phyloP scores from a whole-genome alignment of 2,113 vertebrate genomes.

The Centropus unirufus region DNA sequence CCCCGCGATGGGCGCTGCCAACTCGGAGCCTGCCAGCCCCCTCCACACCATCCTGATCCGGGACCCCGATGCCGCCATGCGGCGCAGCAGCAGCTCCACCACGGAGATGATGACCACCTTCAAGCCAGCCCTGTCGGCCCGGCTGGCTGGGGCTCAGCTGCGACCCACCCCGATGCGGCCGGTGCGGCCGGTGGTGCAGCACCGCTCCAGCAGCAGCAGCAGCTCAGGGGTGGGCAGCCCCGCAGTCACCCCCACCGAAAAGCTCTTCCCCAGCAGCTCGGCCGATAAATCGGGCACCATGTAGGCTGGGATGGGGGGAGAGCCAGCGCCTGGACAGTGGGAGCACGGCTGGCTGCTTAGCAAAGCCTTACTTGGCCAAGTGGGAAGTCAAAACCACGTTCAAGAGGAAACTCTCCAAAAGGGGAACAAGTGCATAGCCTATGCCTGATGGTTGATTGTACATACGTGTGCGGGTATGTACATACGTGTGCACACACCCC shows the following conservation, averaged over 20 bases:
- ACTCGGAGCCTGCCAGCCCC: slow-evolving; percentile 93
- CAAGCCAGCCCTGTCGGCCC: slow-evolving; percentile 90
- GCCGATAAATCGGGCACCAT: slow-evolving; percentile 92
- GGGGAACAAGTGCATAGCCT: neutral
- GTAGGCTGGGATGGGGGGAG: slow-evolving; percentile 55
- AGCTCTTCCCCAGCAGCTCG: slow-evolving; percentile 88
- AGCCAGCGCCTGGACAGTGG: neutral
- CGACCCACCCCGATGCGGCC: slow-evolving; percentile 89
- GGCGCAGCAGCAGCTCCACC: slow-evolving; percentile 93
- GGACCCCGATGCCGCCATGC: slow-evolving; percentile 93
- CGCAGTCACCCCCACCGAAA: slow-evolving; percentile 93
- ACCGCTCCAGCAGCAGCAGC: slow-evolving; percentile 95
- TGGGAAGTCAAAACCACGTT: neutral
- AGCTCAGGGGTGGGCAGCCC: slow-evolving; percentile 95
- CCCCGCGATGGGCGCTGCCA: slow-evolving; percentile 75
- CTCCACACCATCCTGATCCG: slow-evolving; percentile 97
- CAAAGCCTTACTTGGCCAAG: neutral
- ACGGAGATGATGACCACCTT: slow-evolving; percentile 97
- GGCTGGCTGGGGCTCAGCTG: slow-evolving; percentile 89
- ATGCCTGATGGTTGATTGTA: neutral
- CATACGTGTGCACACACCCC: neutral
- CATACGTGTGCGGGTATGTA: neutral
- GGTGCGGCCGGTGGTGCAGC: slow-evolving; percentile 83
- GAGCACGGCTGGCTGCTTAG: neutral
- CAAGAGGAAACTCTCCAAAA: neutral